Evolutionary conservation across 2,888 invertebrate species (phyloP).

Genomic region (Coelinius sp.): DNA sequence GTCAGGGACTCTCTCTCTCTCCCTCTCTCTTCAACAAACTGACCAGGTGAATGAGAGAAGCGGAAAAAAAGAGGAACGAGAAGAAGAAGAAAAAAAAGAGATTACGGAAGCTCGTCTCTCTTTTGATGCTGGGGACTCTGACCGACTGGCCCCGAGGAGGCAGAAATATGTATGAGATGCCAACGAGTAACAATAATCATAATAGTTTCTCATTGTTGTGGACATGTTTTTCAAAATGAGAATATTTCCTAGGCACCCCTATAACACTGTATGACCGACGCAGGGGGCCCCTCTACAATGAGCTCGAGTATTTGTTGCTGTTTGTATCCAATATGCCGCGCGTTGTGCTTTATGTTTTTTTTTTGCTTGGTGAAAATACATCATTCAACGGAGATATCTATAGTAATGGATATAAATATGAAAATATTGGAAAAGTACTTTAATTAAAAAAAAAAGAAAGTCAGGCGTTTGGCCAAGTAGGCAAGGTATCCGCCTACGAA

Average conservation of each 20-base stretch:
- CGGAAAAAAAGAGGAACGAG: constrained; percentile 63
- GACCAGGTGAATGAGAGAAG: constrained; percentile 41
- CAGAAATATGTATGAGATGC: constrained; percentile 14
- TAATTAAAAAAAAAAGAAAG: no score
- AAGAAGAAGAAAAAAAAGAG: constrained; percentile 20
- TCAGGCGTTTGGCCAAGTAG: no score
- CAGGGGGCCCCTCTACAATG: constrained; percentile 39
- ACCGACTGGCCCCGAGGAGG: constrained; percentile 26
- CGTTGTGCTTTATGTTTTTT: constrained; percentile 53
- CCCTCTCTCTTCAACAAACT: not conserved
- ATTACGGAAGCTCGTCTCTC: constrained; percentile 36
- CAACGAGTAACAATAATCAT: constrained; percentile 60
- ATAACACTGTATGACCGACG: not conserved
- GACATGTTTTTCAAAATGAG: constrained; percentile 69
- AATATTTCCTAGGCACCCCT: constrained; percentile 45
- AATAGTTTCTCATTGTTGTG: constrained; percentile 69
- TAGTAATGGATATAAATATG: not conserved
- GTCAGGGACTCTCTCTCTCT: constrained; percentile 50
- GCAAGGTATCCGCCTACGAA: no score
- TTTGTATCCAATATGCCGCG: constrained; percentile 64
- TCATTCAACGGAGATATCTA: not conserved
- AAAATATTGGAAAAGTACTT: no score
- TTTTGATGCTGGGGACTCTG: not conserved
- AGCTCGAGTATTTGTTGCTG: constrained; percentile 68
- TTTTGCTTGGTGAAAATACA: constrained; percentile 38